A percentile compares a stretch with the other conserved stretches of the same genome.
Evolutionary conservation across 2,113 vertebrate species (phyloP).

Genomic region (Sinocyclocheilus grahami): DNA sequence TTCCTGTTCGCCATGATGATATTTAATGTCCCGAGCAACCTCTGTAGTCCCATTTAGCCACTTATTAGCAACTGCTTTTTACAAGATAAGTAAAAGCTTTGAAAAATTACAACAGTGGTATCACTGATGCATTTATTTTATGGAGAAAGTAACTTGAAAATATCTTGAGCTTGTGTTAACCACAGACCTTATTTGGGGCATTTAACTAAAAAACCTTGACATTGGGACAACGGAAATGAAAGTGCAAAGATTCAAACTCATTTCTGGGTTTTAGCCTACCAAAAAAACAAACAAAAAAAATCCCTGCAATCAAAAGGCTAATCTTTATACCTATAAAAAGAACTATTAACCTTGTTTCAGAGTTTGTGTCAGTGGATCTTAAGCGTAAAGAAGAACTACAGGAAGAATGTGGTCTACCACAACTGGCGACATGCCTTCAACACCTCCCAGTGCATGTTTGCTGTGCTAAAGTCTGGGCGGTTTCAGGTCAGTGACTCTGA

Average conservation of each 20-base stretch:
- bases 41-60: no score
- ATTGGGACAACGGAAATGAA: no score
- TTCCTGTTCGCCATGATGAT: no score
- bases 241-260: no score
- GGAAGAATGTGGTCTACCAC: conserved; percentile 94
- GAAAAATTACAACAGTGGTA: no score
- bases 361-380: conserved; percentile 94
- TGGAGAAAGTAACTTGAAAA: no score
- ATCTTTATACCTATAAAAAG: not conserved
- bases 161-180: not conserved
- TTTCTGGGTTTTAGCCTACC: no score
- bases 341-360: conserved; percentile 64
- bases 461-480: conserved; percentile 89
- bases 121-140: no score
- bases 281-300: not conserved
- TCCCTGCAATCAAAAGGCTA: not conserved
- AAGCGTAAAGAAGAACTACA: conserved; percentile 98
- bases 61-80: no score
- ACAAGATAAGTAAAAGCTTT: no score
- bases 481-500: conserved; percentile 82
- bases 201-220: not conserved
- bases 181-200: not conserved
- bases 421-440: conserved; percentile 99
- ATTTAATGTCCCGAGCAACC: no score
- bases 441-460: conserved; percentile 96